Evolutionary conservation across 2,113 vertebrate species (phyloP).

Genomic region (Tonatia bakeri): DNA sequence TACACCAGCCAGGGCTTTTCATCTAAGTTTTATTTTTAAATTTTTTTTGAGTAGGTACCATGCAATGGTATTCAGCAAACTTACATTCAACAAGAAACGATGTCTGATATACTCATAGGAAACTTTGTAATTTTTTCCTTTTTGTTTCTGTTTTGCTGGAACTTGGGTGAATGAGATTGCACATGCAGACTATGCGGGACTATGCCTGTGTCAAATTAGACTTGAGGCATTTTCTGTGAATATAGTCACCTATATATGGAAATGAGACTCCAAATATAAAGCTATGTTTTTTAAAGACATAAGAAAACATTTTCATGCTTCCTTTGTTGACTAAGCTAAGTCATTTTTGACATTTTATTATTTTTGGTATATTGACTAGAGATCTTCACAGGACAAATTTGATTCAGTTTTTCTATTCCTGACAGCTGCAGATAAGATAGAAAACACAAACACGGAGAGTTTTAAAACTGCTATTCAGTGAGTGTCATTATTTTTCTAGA

Average conservation of each 20-base stretch:
- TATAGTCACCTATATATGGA: neutral
- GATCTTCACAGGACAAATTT: constrained; percentile 25
- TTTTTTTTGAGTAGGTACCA: neutral
- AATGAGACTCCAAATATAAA: constrained; percentile 35
- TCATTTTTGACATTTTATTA: constrained; percentile 32
- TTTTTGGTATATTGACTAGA: constrained; percentile 39
- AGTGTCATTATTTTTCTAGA: neutral
- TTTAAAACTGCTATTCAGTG: constrained; percentile 23
- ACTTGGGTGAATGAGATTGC: neutral
- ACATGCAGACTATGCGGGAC: neutral
- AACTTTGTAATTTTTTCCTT: neutral
- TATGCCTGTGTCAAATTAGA: neutral
- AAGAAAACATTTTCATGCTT: neutral
- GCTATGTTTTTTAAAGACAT: neutral
- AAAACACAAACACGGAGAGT: neutral
- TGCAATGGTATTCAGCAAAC: neutral
- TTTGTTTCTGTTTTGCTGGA: neutral
- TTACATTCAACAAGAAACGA: neutral
- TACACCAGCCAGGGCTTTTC: too few relatives aligned
- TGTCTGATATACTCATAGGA: neutral
- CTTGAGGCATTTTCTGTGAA: neutral
- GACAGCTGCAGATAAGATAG: constrained; percentile 25
- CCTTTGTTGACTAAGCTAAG: constrained; percentile 35
- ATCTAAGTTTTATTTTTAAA: neutral
- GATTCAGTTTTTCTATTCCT: neutral